Conservation (phyloP, 2,888 invertebrate genomes). For the Zelleria hepariella region DNA sequence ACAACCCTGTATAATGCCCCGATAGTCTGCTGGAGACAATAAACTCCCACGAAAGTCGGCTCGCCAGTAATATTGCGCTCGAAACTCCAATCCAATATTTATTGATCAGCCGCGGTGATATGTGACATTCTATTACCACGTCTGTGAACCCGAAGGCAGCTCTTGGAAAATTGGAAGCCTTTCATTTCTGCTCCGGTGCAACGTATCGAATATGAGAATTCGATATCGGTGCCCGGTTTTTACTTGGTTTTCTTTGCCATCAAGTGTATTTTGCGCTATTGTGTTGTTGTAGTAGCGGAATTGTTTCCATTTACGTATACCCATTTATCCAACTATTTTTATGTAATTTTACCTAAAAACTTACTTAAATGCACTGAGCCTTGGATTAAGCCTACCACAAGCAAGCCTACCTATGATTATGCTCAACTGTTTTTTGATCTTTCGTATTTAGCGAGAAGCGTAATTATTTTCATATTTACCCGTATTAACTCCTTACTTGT, state of each 20-base stretch:
- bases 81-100: neutral
- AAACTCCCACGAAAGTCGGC: neutral
- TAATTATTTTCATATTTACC: too few relatives aligned
- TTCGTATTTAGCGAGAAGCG: too few relatives aligned
- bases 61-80: neutral
- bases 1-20: neutral
- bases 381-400: too few relatives aligned
- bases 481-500: too few relatives aligned
- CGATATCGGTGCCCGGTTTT: neutral
- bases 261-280: too few relatives aligned
- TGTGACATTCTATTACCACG: constrained; percentile 10
- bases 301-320: neutral
- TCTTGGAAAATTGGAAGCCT: constrained; percentile 10
- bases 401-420: too few relatives aligned
- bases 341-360: too few relatives aligned
- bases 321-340: too few relatives aligned
- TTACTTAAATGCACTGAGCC: too few relatives aligned
- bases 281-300: too few relatives aligned
- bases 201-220: neutral
- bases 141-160: constrained; percentile 5
- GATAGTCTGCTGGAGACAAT: neutral
- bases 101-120: neutral
- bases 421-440: too few relatives aligned
- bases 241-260: neutral
- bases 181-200: neutral